Conservation (phyloP, 2,888 invertebrate genomes). For the Phorcus lineatus region DNA sequence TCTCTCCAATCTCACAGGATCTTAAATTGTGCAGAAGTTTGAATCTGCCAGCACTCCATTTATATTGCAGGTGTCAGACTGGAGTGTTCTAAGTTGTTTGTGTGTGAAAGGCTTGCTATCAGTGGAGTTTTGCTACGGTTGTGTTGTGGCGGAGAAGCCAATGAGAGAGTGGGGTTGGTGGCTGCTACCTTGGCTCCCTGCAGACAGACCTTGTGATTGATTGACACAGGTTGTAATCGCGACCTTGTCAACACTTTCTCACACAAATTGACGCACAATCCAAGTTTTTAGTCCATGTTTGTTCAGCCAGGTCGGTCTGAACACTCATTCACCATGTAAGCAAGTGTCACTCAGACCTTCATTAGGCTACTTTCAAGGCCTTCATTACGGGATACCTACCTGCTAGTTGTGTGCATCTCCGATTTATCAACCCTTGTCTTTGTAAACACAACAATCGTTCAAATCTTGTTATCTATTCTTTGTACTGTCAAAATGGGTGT, state of each 20-base stretch:
- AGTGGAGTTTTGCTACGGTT: background rate
- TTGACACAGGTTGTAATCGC: slow-evolving; percentile 1
- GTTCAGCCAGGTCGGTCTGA: background rate
- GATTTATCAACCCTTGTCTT: too few species aligned
- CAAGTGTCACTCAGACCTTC: background rate
- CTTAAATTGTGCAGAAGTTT: too few species aligned
- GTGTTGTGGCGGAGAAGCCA: background rate
- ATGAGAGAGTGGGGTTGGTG: background rate
- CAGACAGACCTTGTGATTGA: background rate
- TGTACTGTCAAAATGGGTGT: too few species aligned
- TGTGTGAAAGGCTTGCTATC: background rate
- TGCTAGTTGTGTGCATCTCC: too few species aligned
- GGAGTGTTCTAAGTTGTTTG: background rate
- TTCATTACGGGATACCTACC: too few species aligned
- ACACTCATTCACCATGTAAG: background rate
- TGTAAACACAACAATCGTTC: too few species aligned
- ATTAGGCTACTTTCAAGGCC: too few species aligned
- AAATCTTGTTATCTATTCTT: too few species aligned
- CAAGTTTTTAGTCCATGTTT: background rate
- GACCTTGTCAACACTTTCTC: background rate
- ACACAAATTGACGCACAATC: background rate
- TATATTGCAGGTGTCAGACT: background rate
- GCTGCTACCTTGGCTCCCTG: background rate
- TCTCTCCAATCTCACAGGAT: too few species aligned
- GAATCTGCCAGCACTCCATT: too few species aligned